phyloP scores from a whole-genome alignment of 2,888 invertebrate genomes.

The Elysia crispata region DNA sequence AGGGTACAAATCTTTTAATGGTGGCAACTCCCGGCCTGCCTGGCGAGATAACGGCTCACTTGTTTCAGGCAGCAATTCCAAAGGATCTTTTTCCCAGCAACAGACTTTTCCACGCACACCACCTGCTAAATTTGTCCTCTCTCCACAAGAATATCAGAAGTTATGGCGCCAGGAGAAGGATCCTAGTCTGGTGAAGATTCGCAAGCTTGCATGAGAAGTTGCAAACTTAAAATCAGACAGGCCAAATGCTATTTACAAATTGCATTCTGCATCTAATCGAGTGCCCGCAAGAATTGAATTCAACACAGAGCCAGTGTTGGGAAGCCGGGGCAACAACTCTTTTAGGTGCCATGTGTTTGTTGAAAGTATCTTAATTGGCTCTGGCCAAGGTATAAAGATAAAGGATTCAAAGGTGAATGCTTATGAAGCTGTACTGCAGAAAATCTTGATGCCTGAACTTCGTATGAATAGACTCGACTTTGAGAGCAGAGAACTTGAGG shows the following conservation, averaged over 20 bases:
- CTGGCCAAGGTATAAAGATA: conserved; percentile 73
- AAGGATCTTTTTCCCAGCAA: background rate
- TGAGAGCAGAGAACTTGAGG: conserved; percentile 42
- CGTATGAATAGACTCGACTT: conserved; percentile 74
- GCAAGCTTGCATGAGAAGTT: conserved; percentile 47
- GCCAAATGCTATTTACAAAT: conserved; percentile 50
- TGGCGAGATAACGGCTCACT: no score
- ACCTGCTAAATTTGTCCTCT: background rate
- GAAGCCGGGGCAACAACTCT: conserved; percentile 24
- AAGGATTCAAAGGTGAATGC: conserved; percentile 79
- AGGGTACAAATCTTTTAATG: no score
- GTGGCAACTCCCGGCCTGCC: no score
- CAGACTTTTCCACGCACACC: background rate
- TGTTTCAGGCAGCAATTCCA: no score
- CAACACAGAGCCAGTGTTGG: conserved; percentile 43
- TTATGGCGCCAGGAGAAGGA: conserved; percentile 35
- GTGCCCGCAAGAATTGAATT: conserved; percentile 47
- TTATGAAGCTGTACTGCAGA: conserved; percentile 76
- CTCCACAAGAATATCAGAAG: conserved; percentile 28
- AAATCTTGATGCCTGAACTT: conserved; percentile 79
- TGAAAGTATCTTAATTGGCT: conserved; percentile 76
- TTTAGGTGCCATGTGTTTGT: conserved; percentile 75
- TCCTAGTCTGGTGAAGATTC: conserved; percentile 39
- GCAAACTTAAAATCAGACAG: conserved; percentile 47
- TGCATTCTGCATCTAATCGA: conserved; percentile 50